Evolutionary conservation across 2,113 vertebrate species (phyloP).

Genomic region (Sardina pilchardus): DNA sequence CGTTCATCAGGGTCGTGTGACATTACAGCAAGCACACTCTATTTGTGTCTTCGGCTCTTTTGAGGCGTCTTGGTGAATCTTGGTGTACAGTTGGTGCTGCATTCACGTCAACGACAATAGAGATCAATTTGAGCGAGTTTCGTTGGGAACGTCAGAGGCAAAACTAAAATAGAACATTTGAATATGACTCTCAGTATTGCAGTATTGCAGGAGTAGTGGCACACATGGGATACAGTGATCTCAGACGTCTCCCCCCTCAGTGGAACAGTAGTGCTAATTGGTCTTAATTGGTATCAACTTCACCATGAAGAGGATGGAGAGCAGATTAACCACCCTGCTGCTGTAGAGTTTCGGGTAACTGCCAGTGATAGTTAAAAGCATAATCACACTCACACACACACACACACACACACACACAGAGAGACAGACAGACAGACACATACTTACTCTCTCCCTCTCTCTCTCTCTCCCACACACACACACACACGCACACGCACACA

Average conservation of each 20-base stretch:
- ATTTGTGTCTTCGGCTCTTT: not conserved
- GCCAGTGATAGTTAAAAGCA: not conserved
- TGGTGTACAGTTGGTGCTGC: too few species aligned
- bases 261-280: not conserved
- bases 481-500: conserved; percentile 3
- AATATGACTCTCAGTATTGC: too few species aligned
- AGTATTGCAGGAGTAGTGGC: too few species aligned
- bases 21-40: not conserved
- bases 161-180: too few species aligned
- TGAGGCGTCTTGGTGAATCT: not conserved
- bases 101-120: too few species aligned
- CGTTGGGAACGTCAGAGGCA: too few species aligned
- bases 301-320: not conserved
- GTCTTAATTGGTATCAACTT: not conserved
- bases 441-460: not conserved
- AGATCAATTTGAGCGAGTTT: too few species aligned
- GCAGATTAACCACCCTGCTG: not conserved
- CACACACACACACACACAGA: not conserved
- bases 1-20: not conserved
- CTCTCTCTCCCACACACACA: not conserved
- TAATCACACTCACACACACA: not conserved
- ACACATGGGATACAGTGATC: not conserved
- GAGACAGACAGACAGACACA: not conserved
- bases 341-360: not conserved
- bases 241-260: not conserved